Evolutionary conservation across 2,888 invertebrate species (phyloP).

Genomic region (Eupithecia subfuscata): DNA sequence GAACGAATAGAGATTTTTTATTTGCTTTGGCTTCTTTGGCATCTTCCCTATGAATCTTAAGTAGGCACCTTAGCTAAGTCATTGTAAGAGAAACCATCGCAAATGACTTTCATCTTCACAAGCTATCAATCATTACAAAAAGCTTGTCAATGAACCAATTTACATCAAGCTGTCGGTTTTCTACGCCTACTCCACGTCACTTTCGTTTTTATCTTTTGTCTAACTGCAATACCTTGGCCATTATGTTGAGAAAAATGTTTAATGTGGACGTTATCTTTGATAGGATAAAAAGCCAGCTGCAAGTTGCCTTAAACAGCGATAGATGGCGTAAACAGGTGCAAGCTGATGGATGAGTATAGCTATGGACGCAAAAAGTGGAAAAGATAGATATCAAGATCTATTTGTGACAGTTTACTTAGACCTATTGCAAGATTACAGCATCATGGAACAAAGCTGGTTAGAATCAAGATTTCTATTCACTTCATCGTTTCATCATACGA

Average conservation of each 20-base stretch:
- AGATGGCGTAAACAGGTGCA: slow-evolving; percentile 18
- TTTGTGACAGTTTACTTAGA: slow-evolving; percentile 1
- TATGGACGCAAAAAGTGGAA: slow-evolving; percentile 8
- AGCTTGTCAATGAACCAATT: slow-evolving; percentile 40
- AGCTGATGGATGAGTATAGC: slow-evolving; percentile 20
- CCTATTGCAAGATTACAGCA: neutral
- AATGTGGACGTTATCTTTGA: slow-evolving; percentile 19
- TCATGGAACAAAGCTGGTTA: neutral
- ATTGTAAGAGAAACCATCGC: slow-evolving; percentile 26
- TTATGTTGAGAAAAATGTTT: slow-evolving; percentile 16
- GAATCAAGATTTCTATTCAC: neutral
- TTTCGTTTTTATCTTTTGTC: slow-evolving; percentile 36
- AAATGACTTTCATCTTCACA: slow-evolving; percentile 35
- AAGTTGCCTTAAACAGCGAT: slow-evolving; percentile 27
- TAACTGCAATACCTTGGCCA: slow-evolving; percentile 9
- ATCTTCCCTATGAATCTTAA: neutral
- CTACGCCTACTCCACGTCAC: slow-evolving; percentile 36
- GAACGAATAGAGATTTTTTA: neutral
- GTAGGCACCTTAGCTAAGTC: neutral
- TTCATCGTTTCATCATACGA: too few species aligned
- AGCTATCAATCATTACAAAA: slow-evolving; percentile 36
- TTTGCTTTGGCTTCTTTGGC: neutral
- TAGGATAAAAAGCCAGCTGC: slow-evolving; percentile 21
- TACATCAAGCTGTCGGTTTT: slow-evolving; percentile 35
- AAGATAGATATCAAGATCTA: slow-evolving; percentile 11